Evolutionary conservation across 2,888 invertebrate species (phyloP).

Genomic region (Torymus tubicola): DNA sequence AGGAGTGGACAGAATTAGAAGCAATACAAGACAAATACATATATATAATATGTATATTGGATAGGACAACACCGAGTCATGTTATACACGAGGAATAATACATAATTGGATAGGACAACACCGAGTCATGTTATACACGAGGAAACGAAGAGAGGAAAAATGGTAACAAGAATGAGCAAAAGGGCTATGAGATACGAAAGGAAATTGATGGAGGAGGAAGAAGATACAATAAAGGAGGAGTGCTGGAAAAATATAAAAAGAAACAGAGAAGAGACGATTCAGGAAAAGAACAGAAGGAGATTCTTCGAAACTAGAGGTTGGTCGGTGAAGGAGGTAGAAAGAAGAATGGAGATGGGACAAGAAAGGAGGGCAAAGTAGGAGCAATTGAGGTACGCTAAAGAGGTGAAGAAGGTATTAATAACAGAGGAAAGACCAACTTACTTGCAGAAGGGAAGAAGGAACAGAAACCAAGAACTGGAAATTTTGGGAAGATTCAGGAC

Average conservation of each 20-base stretch:
- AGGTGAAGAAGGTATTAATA: not conserved
- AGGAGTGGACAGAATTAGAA: not conserved
- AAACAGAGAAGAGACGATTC: not conserved
- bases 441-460: too few species aligned
- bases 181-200: not conserved
- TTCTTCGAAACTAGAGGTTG: not conserved
- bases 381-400: not conserved
- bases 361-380: not conserved
- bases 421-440: too few species aligned
- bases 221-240: not conserved
- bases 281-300: not conserved
- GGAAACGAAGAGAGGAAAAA: not conserved
- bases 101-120: not conserved
- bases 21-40: not conserved
- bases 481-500: too few species aligned
- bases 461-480: too few species aligned
- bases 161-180: not conserved
- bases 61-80: not conserved
- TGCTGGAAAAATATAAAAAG: not conserved
- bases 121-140: not conserved
- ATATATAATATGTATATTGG: too few species aligned
- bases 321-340: not conserved
- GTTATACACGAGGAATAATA: not conserved
- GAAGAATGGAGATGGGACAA: not conserved
- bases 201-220: not conserved